Evolutionary conservation across 2,888 invertebrate species (phyloP), one percentile per base, ranked within the genome.

Genomic region (Morinoia aosen): DNA sequence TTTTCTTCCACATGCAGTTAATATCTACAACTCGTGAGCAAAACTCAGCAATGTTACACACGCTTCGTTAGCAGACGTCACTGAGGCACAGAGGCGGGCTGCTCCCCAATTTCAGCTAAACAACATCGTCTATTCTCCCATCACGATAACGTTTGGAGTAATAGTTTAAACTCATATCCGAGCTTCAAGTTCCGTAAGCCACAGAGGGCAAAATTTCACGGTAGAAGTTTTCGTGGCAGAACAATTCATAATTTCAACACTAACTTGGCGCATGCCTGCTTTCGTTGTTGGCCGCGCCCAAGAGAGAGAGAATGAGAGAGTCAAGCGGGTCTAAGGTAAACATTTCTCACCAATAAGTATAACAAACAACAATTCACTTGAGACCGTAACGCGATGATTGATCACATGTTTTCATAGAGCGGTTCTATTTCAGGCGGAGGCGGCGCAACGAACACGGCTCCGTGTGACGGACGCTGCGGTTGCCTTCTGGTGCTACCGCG

Each of bases 321-420:
- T 93, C n/a, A 57, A 93, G 57, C n/a, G 56, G 14, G 57, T 57
- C 93, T 33, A 56, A 57, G 48, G 56, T 93, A 57, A 57, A 93
- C 93, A 57, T 93, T 93, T 57, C 57, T 48, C 93, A 57, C 56
- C 57, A 57, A 93, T 93, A 93, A 93, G 93, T 57, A 93, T 93
- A 93, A 93, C 93, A 93, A 93, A 93, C 93, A 93, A 93, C 93
- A 93, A 93, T 93, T 93, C 57, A 93, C 93, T 93, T 93, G 39
- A 56, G 93, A 33, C n/a, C 56, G 93, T 93, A 57, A 57, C 93
- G 56, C 57, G 93, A 57, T 57, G 93, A 56, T 57, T 58, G 57
- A 95, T 95, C 64, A 95, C 58, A 64, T 95, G 64, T 95, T 95
- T 95, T 95, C 95, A 95, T 95, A 95, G n/a, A 95, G 64, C 64